A percentile compares a stretch with the other conserved stretches of the same genome.
Evolutionary conservation across 2,888 invertebrate species (phyloP).

Genomic region (Clostera curtula): DNA sequence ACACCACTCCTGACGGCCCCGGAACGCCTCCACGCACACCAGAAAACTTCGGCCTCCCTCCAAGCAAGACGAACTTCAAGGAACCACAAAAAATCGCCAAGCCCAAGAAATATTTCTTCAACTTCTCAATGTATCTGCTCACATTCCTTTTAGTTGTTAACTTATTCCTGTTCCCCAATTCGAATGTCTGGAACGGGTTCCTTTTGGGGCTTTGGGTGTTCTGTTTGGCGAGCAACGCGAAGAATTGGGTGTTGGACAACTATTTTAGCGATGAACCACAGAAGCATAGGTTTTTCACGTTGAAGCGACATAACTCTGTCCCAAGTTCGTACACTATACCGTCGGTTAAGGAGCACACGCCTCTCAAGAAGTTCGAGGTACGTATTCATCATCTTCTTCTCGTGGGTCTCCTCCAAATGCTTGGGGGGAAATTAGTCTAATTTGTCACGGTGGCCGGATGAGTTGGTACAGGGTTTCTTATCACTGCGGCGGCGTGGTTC

Average conservation of each 20-base stretch:
- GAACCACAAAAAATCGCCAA: slow-evolving; percentile 16
- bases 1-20: slow-evolving; percentile 24
- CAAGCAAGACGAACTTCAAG: slow-evolving; percentile 41
- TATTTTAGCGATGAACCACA: slow-evolving; percentile 54
- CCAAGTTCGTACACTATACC: slow-evolving; percentile 72
- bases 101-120: slow-evolving; percentile 41
- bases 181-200: slow-evolving; percentile 60
- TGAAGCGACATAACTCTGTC: slow-evolving; percentile 34
- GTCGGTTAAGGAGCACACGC: slow-evolving; percentile 77
- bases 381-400: slow-evolving; percentile 8
- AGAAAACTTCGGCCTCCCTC: slow-evolving; percentile 41
- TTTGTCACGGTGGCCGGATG: no score
- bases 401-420: no score
- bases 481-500: no score
- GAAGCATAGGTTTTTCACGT: slow-evolving; percentile 31
- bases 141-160: slow-evolving; percentile 49
- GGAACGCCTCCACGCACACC: slow-evolving; percentile 20
- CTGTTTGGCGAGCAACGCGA: slow-evolving; percentile 42
- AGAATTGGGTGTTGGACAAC: slow-evolving; percentile 53
- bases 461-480: no score
- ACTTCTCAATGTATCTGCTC: slow-evolving; percentile 52
- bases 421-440: no score
- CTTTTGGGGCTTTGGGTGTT: slow-evolving; percentile 61
- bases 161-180: slow-evolving; percentile 52
- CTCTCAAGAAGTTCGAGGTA: slow-evolving; percentile 76